Percentiles rank a stretch among this genome's conserved stretches.
These are phyloP conservation scores for Muscina levida DNA, from an alignment of 2,888 invertebrate species.

Conservation along the genomic window DNA sequence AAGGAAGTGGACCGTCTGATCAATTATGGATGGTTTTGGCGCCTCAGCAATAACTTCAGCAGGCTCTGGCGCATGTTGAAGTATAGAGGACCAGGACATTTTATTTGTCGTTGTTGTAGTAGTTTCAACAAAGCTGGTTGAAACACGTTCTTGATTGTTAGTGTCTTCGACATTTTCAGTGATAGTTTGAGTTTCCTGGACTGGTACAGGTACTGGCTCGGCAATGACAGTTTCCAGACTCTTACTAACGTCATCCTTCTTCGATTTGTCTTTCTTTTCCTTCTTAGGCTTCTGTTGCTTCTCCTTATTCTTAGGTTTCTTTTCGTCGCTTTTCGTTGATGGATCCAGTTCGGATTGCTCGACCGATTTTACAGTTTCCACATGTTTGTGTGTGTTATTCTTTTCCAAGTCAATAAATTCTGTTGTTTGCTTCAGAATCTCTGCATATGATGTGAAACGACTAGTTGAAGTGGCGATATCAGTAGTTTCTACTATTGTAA, in stretches of 20 bases:
- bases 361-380: not conserved
- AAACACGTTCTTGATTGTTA: not conserved
- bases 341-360: not conserved
- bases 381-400: slow-evolving; percentile 27
- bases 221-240: not conserved
- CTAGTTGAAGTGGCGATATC: not conserved
- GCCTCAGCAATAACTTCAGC: not conserved
- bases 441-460: slow-evolving; percentile 22
- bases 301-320: slow-evolving; percentile 47
- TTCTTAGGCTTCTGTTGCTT: slow-evolving; percentile 46
- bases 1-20: not conserved
- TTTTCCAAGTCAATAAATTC: slow-evolving; percentile 45
- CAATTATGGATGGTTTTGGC: not conserved
- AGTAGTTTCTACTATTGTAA: not conserved
- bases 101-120: not conserved
- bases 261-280: slow-evolving; percentile 39
- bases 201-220: not conserved
- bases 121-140: not conserved
- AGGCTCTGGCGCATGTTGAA: slow-evolving; percentile 40
- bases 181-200: not conserved
- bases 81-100: slow-evolving; percentile 56
- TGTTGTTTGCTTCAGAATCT: slow-evolving; percentile 20
- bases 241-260: slow-evolving; percentile 22
- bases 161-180: not conserved
- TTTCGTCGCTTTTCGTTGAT: slow-evolving; percentile 37